Evolutionary conservation across 2,113 vertebrate genomes (phyloP).

Genomic region (Leuciscus idus): DNA sequence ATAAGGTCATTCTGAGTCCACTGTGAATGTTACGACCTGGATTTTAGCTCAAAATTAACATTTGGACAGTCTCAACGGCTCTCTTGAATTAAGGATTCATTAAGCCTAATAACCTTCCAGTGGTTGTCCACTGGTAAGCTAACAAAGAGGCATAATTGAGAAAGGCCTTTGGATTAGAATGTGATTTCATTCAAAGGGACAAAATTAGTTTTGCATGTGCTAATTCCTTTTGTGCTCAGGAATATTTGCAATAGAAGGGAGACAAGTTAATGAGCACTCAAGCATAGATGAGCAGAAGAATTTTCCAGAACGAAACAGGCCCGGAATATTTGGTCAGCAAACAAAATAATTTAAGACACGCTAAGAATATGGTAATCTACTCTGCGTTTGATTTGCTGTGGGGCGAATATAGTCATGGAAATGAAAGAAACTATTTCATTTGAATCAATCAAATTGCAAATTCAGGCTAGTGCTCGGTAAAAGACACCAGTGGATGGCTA

Average conservation of each 20-base stretch:
- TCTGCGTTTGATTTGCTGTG: neutral
- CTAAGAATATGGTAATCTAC: slow-evolving; percentile 32
- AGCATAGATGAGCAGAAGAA: slow-evolving; percentile 38
- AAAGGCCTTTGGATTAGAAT: slow-evolving; percentile 49
- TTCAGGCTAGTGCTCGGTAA: slow-evolving; percentile 4
- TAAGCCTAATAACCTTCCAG: slow-evolving; percentile 49
- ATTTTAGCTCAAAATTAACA: slow-evolving; percentile 23
- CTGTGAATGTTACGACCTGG: neutral
- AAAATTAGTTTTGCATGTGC: slow-evolving; percentile 57
- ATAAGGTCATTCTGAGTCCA: slow-evolving; percentile 2
- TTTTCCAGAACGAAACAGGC: slow-evolving; percentile 23
- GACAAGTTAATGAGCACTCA: slow-evolving; percentile 55
- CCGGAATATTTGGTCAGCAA: slow-evolving; percentile 31
- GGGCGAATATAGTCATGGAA: neutral
- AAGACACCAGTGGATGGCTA: slow-evolving; percentile 23
- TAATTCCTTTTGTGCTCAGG: slow-evolving; percentile 48
- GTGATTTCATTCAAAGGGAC: slow-evolving; percentile 51
- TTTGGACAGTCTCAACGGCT: slow-evolving; percentile 12
- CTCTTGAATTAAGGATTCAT: slow-evolving; percentile 40
- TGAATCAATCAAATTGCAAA: slow-evolving; percentile 31
- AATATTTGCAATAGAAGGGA: slow-evolving; percentile 36
- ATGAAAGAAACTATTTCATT: slow-evolving; percentile 41
- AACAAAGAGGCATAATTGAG: slow-evolving; percentile 49
- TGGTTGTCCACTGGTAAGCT: slow-evolving; percentile 2
- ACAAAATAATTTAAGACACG: slow-evolving; percentile 13